phyloP scores from a whole-genome alignment of 2,797 vertebrate genomes.

The Anniella stebbinsi region DNA sequence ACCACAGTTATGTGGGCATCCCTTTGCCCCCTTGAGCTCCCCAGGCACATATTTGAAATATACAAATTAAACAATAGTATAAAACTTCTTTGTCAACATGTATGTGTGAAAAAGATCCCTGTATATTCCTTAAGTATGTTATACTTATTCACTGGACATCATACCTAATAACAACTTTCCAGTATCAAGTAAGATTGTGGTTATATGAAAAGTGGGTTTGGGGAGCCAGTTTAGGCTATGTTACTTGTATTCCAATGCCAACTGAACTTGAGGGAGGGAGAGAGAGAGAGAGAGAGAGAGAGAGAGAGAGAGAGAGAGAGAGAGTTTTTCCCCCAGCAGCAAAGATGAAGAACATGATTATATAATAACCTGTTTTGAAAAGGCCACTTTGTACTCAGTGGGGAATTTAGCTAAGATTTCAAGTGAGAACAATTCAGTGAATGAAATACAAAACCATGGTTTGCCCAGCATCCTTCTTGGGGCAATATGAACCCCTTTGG shows the following conservation, averaged over 20 bases:
- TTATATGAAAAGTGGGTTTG: constrained; percentile 24
- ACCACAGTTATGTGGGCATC: too few species aligned
- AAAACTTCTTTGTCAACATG: too few species aligned
- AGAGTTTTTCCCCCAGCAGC: background rate
- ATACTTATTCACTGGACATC: background rate
- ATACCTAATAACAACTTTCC: constrained; percentile 18
- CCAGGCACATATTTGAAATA: too few species aligned
- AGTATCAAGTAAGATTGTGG: background rate
- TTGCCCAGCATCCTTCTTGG: background rate
- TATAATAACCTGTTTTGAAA: constrained; percentile 30
- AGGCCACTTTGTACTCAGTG: background rate
- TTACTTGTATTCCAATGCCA: constrained; percentile 4
- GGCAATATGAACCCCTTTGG: background rate
- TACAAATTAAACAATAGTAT: too few species aligned
- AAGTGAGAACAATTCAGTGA: background rate
- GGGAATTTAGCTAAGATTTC: constrained; percentile 2
- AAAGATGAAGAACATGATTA: constrained; percentile 17
- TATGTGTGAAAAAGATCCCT: background rate
- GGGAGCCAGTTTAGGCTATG: background rate
- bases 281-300: background rate
- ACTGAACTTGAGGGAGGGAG: background rate
- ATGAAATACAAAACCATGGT: background rate
- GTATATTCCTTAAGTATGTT: background rate
- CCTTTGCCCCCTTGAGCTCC: too few species aligned
- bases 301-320: background rate